These are phyloP conservation scores for Neoarius graeffei DNA, from an alignment of 2,113 vertebrate species.

Conservation along the genomic window DNA sequence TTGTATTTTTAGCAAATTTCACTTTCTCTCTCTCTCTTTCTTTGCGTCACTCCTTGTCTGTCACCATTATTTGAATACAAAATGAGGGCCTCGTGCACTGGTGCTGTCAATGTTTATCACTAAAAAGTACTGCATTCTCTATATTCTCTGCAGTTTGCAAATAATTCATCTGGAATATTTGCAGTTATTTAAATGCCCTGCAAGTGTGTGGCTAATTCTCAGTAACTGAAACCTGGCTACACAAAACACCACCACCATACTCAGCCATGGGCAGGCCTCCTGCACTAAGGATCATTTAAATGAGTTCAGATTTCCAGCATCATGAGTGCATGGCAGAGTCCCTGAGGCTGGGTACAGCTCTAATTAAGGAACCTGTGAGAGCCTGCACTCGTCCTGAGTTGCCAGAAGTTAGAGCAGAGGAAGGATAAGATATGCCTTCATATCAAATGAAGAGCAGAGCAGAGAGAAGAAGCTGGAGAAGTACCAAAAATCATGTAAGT, in stretches of 20 bases:
- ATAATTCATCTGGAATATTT: background rate
- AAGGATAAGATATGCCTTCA: conserved; percentile 40
- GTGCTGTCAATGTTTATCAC: background rate
- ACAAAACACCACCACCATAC: background rate
- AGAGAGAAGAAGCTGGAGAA: conserved; percentile 18
- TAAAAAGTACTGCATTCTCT: background rate
- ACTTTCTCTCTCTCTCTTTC: conserved; percentile 50
- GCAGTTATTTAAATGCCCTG: conserved; percentile 12
- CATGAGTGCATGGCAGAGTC: background rate
- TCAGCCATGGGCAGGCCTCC: background rate
- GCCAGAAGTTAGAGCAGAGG: conserved; percentile 16
- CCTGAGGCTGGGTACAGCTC: conserved; percentile 21
- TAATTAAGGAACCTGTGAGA: conserved; percentile 45
- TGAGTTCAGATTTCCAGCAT: conserved; percentile 36
- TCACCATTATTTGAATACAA: conserved; percentile 69
- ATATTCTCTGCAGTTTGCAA: background rate
- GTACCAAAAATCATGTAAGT: background rate
- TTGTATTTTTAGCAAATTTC: conserved; percentile 53
- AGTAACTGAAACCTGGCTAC: background rate
- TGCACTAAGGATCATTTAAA: conserved; percentile 9
- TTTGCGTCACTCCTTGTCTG: conserved; percentile 64
- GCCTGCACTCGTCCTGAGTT: conserved; percentile 28
- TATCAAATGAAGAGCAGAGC: conserved; percentile 9
- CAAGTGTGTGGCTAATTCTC: background rate
- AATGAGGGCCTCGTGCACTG: conserved; percentile 68